Conservation (phyloP, 1,140 invertebrate genomes). For the Psilanteris sp. region DNA sequence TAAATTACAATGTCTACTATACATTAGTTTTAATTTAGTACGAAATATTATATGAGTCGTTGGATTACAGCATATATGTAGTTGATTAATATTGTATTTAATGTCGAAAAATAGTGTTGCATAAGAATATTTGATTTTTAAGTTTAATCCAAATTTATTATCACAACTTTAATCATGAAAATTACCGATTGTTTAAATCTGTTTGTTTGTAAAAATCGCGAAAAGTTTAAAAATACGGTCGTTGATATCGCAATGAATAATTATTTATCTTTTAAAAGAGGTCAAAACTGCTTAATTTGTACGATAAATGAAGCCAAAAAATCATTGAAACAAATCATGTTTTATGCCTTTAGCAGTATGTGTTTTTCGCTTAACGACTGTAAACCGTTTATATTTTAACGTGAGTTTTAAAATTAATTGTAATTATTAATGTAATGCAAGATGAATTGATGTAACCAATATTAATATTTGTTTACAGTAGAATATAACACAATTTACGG, state of each 20-base stretch:
- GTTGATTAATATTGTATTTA: too few relatives aligned
- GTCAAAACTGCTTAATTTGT: slow-evolving; percentile 33
- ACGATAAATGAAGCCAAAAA: slow-evolving; percentile 46
- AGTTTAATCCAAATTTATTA: too few relatives aligned
- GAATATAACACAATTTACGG: too few relatives aligned
- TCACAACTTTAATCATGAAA: too few relatives aligned
- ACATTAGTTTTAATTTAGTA: too few relatives aligned
- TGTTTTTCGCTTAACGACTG: slow-evolving; percentile 25
- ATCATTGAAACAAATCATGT: slow-evolving; percentile 52
- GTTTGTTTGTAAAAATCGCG: slow-evolving; percentile 26
- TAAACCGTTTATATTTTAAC: slow-evolving; percentile 13
- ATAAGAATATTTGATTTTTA: too few relatives aligned
- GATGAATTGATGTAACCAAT: slow-evolving; percentile 3
- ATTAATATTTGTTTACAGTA: too few relatives aligned
- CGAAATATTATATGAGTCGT: too few relatives aligned
- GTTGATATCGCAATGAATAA: slow-evolving; percentile 23
- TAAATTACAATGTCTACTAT: too few relatives aligned
- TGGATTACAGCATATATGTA: too few relatives aligned
- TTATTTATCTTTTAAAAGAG: slow-evolving; percentile 51
- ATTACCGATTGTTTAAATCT: slow-evolving; percentile 22
- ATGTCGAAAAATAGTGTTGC: too few relatives aligned
- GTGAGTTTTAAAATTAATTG: slow-evolving; percentile 6
- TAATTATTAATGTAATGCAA: too few relatives aligned
- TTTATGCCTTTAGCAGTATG: slow-evolving; percentile 43
- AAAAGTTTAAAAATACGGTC: slow-evolving; percentile 25